Conservation (phyloP, 2,888 invertebrate genomes). For the Leucoptera coffeella region DNA sequence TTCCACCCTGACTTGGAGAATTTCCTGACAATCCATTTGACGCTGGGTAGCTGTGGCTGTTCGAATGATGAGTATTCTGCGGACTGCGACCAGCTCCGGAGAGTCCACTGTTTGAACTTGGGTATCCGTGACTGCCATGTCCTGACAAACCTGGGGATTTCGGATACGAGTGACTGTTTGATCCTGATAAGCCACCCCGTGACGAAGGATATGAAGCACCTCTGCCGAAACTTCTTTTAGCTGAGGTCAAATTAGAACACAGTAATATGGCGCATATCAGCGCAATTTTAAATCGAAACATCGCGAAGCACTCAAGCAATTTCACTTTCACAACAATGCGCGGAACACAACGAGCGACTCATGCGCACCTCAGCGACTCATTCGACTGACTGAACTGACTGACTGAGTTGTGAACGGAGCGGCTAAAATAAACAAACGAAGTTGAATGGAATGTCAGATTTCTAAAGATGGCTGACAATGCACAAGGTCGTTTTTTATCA, state of each 20-base stretch:
- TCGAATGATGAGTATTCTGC: slow-evolving; percentile 5
- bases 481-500: too few species aligned
- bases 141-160: slow-evolving; percentile 4
- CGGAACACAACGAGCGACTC: too few species aligned
- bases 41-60: slow-evolving; percentile 4
- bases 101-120: slow-evolving; percentile 11
- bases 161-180: slow-evolving; percentile 4
- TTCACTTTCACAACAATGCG: too few species aligned
- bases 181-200: slow-evolving; percentile 4
- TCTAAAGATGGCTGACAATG: too few species aligned
- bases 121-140: slow-evolving; percentile 11
- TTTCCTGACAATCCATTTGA: slow-evolving; percentile 11
- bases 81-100: slow-evolving; percentile 6
- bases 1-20: not conserved
- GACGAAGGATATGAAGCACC: slow-evolving; percentile 5
- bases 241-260: slow-evolving; percentile 13
- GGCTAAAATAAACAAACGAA: too few species aligned
- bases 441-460: too few species aligned
- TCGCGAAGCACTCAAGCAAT: slow-evolving; percentile 8
- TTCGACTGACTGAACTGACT: too few species aligned
- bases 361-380: too few species aligned
- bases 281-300: slow-evolving; percentile 15
- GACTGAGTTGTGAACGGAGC: too few species aligned
- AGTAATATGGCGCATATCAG: slow-evolving; percentile 19
- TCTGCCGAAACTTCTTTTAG: slow-evolving; percentile 11